Conservation (phyloP, 2,888 invertebrate genomes). For the Scelioninae gen. 2 region DNA sequence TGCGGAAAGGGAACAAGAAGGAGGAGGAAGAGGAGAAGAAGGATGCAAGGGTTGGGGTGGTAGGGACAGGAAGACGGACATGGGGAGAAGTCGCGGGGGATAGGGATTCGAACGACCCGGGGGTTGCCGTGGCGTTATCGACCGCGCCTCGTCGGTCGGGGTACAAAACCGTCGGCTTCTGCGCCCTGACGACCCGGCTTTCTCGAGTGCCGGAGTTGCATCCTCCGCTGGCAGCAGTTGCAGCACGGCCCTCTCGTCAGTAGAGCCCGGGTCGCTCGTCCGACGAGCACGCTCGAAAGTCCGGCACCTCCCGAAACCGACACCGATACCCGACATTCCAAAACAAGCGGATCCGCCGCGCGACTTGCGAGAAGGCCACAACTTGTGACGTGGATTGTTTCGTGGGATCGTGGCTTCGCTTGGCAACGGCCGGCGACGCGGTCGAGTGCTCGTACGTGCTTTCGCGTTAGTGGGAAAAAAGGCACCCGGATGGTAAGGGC, state of each 20-base stretch:
- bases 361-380: constrained; percentile 8
- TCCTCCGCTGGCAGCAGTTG: constrained; percentile 55
- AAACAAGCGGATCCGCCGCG: too few relatives aligned
- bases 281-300: constrained; percentile 46
- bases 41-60: too few relatives aligned
- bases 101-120: constrained; percentile 61
- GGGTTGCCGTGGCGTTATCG: constrained; percentile 63
- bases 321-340: constrained; percentile 12
- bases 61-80: constrained; percentile 37
- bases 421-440: constrained; percentile 18
- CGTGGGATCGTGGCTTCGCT: not conserved
- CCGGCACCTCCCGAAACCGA: constrained; percentile 16
- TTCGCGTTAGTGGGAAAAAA: constrained; percentile 4
- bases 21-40: too few relatives aligned
- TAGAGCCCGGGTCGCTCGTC: constrained; percentile 56
- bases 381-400: constrained; percentile 11
- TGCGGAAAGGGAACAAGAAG: constrained; percentile 9
- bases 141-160: constrained; percentile 54
- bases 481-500: constrained; percentile 1
- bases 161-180: constrained; percentile 59
- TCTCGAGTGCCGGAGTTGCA: constrained; percentile 58
- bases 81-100: constrained; percentile 33
- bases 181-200: constrained; percentile 57
- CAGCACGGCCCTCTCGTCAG: constrained; percentile 51
- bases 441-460: constrained; percentile 42